Evolutionary conservation across 2,888 invertebrate species (phyloP).

Genomic region (Nomada lathburiana): DNA sequence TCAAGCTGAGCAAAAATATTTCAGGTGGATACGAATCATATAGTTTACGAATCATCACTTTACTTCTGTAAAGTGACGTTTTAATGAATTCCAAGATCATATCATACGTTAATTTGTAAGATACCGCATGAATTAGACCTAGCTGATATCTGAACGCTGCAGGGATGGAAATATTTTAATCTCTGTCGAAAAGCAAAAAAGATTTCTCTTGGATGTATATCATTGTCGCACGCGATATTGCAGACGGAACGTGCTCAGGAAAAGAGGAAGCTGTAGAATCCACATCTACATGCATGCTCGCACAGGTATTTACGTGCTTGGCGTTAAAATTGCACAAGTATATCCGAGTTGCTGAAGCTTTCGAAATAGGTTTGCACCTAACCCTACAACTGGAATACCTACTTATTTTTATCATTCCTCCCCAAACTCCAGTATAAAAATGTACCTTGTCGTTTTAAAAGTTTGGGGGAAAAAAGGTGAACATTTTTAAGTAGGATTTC

Average conservation of each 20-base stretch:
- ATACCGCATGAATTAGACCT: background rate
- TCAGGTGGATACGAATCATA: background rate
- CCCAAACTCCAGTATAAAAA: background rate
- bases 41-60: too few relatives aligned
- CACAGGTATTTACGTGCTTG: conserved; percentile 12
- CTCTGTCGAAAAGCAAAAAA: background rate
- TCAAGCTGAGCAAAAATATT: conserved; percentile 5
- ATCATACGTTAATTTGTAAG: background rate
- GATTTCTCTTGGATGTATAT: background rate
- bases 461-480: too few relatives aligned
- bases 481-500: too few relatives aligned
- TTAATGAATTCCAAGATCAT: background rate
- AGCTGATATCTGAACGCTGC: background rate
- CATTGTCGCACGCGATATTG: conserved; percentile 21
- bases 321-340: conserved; percentile 22
- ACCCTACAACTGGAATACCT: conserved; percentile 14
- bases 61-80: background rate
- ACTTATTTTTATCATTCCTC: background rate
- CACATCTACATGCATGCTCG: background rate
- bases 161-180: conserved; percentile 6
- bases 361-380: conserved; percentile 9
- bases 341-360: conserved; percentile 20
- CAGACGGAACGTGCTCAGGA: conserved; percentile 6
- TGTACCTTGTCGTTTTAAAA: background rate
- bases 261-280: conserved; percentile 11